Evolutionary conservation across 2,888 invertebrate genomes (phyloP).

Genomic region (Caenorhabditis sp.): DNA sequence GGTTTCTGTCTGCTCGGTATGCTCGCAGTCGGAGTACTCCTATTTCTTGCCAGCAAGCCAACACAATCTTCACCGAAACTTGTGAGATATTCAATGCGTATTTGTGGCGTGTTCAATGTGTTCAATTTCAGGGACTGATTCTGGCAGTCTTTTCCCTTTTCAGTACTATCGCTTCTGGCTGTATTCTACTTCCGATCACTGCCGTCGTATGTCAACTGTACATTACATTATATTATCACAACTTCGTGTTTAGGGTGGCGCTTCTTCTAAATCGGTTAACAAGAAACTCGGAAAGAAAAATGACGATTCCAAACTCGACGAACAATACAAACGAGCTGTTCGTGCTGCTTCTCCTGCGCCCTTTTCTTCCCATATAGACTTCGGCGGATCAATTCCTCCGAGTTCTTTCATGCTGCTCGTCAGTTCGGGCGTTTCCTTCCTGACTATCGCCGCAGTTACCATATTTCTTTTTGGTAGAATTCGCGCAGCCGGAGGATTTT

Average conservation of each 20-base stretch:
- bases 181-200: constrained; percentile 20
- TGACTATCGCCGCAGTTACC: neutral
- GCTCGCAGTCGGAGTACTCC: neutral
- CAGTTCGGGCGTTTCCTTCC: constrained; percentile 3
- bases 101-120: too few relatives aligned
- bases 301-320: neutral
- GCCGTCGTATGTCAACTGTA: neutral
- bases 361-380: constrained; percentile 18
- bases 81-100: too few relatives aligned
- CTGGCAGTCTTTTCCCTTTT: constrained; percentile 3
- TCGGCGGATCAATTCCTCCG: constrained; percentile 20
- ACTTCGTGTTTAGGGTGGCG: too few relatives aligned
- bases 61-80: constrained; percentile 17
- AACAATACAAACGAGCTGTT: neutral
- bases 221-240: neutral
- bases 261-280: too few relatives aligned
- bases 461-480: constrained; percentile 2
- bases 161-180: constrained; percentile 17
- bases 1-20: neutral
- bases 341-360: neutral
- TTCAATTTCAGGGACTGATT: constrained; percentile 19
- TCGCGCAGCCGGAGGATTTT: constrained; percentile 1
- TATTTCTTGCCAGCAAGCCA: constrained; percentile 8
- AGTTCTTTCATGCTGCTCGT: constrained; percentile 36
- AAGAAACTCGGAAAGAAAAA: too few relatives aligned